Percentiles rank a stretch among this genome's conserved stretches.
phyloP scores from a whole-genome alignment of 2,113 vertebrate genomes.

The Oenanthe melanoleuca region DNA sequence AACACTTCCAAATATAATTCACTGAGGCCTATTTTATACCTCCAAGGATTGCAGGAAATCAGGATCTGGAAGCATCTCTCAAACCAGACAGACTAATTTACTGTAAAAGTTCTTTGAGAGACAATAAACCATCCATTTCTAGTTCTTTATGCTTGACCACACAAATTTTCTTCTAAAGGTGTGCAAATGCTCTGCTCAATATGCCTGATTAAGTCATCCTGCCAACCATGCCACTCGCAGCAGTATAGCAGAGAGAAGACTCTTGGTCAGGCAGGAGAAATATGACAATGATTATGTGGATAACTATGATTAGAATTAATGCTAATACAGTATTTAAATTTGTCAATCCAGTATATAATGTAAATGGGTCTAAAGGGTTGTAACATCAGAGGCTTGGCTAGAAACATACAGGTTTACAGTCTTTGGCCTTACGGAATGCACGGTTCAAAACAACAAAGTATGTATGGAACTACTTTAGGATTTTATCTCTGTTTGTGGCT shows the following conservation, averaged over 20 bases:
- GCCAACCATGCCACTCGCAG: accelerated
- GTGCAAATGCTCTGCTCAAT: neutral
- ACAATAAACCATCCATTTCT: neutral
- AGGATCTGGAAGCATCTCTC: neutral
- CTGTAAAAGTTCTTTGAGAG: neutral
- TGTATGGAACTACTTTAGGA: neutral
- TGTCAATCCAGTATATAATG: neutral
- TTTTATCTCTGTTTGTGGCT: neutral
- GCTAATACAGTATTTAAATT: neutral
- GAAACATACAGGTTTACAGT: neutral
- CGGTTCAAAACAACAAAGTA: neutral
- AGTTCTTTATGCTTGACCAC: neutral
- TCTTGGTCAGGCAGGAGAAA: accelerated
- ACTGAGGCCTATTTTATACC: neutral
- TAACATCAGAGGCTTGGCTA: neutral
- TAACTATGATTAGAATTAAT: neutral
- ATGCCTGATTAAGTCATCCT: neutral
- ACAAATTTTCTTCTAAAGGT: neutral
- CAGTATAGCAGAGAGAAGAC: neutral
- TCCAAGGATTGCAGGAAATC: neutral
- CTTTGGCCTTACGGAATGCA: neutral
- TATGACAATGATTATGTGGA: neutral
- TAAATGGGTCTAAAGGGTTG: neutral
- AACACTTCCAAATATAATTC: neutral
- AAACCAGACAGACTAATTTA: neutral